Evolutionary conservation across 2,113 vertebrate genomes (phyloP).

Genomic region (Amphiprion ocellaris): DNA sequence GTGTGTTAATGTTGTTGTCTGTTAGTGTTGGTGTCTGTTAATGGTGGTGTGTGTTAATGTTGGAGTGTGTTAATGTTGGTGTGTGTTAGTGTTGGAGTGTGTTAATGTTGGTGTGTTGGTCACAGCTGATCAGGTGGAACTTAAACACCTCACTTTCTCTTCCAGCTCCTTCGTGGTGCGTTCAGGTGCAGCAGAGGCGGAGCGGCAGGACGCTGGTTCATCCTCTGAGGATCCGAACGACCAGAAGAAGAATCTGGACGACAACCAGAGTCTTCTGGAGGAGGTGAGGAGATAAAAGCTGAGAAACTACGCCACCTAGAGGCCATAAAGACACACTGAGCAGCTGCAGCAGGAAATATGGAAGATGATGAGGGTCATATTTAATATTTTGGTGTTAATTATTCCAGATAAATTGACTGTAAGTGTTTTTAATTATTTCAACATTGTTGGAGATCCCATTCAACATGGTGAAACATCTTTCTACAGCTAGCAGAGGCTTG

Average conservation of each 20-base stretch:
- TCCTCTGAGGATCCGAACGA: constrained; percentile 10
- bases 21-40: too few relatives aligned
- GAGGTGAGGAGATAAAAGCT: constrained; percentile 53
- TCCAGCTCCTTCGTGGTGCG: constrained; percentile 52
- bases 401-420: too few relatives aligned
- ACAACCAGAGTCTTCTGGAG: constrained; percentile 66
- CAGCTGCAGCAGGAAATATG: too few relatives aligned
- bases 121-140: constrained; percentile 31
- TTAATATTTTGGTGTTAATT: too few relatives aligned
- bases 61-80: constrained; percentile 14
- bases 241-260: constrained; percentile 58
- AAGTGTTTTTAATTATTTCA: too few relatives aligned
- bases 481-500: too few relatives aligned
- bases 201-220: constrained; percentile 29
- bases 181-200: neutral
- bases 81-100: constrained; percentile 12
- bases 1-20: too few relatives aligned
- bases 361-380: too few relatives aligned
- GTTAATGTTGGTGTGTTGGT: neutral
- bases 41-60: neutral
- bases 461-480: too few relatives aligned
- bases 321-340: neutral
- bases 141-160: constrained; percentile 40
- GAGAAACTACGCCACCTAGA: neutral
- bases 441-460: too few relatives aligned